Conservation (phyloP, 2,888 invertebrate species). For the Himalopsyche tibetana region DNA sequence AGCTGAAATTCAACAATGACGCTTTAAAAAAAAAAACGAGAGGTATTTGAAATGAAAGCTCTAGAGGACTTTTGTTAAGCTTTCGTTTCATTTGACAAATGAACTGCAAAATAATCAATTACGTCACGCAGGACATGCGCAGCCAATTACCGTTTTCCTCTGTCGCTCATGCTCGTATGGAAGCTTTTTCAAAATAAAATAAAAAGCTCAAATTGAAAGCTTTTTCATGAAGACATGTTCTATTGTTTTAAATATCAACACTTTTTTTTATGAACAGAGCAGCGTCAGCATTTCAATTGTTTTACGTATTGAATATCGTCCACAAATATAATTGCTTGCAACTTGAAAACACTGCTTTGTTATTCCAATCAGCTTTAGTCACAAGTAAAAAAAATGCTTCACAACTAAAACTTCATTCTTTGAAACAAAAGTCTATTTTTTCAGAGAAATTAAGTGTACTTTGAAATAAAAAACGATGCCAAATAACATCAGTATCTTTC, state of each 20-base stretch:
- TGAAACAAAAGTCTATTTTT: too few species aligned
- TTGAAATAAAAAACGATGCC: too few species aligned
- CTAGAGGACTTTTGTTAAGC: constrained; percentile 13
- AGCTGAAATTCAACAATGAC: too few species aligned
- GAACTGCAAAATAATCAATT: constrained; percentile 45
- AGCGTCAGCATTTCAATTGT: not conserved
- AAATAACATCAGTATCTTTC: too few species aligned
- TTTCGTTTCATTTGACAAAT: constrained; percentile 44
- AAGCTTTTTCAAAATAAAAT: not conserved
- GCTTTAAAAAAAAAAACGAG: not conserved
- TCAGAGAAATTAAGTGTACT: too few species aligned
- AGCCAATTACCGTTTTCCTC: constrained; percentile 14
- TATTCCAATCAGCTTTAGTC: not conserved
- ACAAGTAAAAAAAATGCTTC: too few species aligned
- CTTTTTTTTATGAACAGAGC: not conserved
- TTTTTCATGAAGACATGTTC: constrained; percentile 10
- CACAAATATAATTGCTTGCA: not conserved
- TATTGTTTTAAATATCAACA: constrained; percentile 23
- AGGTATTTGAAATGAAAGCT: constrained; percentile 15
- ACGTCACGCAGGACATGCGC: constrained; percentile 23
- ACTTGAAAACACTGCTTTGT: not conserved
- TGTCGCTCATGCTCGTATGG: not conserved
- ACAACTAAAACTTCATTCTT: too few species aligned
- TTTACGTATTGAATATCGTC: not conserved
- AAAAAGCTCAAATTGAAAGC: not conserved